These are phyloP conservation scores for Myopa testacea DNA, from an alignment of 2,888 invertebrate genomes.

Conservation along the genomic window DNA sequence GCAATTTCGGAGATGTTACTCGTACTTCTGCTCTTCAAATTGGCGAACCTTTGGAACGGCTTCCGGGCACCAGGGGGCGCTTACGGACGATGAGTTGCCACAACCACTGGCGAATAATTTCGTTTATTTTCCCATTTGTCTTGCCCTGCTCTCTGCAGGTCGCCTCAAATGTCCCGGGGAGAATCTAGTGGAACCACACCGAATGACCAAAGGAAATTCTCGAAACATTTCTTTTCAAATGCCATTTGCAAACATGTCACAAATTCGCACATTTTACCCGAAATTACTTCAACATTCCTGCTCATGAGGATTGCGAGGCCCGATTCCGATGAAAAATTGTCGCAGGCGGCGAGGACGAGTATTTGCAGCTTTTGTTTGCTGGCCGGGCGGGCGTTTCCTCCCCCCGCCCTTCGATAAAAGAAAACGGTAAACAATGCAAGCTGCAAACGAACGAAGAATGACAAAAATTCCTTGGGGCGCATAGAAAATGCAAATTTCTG, in stretches of 20 bases:
- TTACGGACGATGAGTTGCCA: background rate
- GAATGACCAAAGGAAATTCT: background rate
- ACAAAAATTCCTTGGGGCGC: slow-evolving; percentile 31
- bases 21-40: background rate
- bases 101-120: background rate
- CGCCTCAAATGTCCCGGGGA: background rate
- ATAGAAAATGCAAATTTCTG: slow-evolving; percentile 31
- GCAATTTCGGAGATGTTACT: background rate
- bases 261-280: slow-evolving; percentile 26
- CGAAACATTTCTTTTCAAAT: background rate
- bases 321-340: slow-evolving; percentile 7
- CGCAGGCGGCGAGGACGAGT: background rate
- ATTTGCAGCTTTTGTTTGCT: slow-evolving; percentile 20
- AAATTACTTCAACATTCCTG: slow-evolving; percentile 17
- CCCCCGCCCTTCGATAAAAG: background rate
- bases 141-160: background rate
- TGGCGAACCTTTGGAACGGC: background rate
- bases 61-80: background rate
- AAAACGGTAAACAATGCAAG: background rate
- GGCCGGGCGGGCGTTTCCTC: background rate
- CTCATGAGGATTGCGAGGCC: slow-evolving; percentile 20
- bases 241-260: slow-evolving; percentile 26
- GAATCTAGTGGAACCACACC: background rate
- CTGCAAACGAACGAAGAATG: slow-evolving; percentile 9
- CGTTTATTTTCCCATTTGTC: background rate